These are phyloP conservation scores for Formica exsecta DNA, from an alignment of 1,140 invertebrate species.

Conservation along the genomic window DNA sequence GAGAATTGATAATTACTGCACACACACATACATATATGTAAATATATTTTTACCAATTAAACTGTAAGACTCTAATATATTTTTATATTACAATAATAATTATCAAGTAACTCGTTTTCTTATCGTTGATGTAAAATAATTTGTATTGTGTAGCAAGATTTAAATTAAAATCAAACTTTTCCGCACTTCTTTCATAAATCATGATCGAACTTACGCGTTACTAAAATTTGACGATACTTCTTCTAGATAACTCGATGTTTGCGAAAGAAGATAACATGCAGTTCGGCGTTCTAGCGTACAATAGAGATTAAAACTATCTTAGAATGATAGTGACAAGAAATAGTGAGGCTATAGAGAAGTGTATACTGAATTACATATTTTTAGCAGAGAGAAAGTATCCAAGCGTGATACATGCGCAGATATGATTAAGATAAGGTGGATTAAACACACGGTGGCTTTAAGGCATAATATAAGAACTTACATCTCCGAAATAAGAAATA, in stretches of 20 bases:
- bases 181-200: not conserved
- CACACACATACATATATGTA: not conserved
- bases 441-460: constrained; percentile 15
- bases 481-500: constrained; percentile 1
- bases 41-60: not conserved
- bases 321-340: constrained; percentile 5
- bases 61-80: not conserved
- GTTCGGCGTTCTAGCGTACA: not conserved
- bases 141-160: not conserved
- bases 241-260: constrained; percentile 46
- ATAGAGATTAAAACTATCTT: constrained; percentile 19
- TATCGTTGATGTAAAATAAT: constrained; percentile 12
- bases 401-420: not conserved
- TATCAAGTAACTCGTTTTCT: not conserved
- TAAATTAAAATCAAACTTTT: not conserved
- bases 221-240: constrained; percentile 23
- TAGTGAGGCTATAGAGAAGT: constrained; percentile 3
- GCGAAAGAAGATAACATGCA: constrained; percentile 51
- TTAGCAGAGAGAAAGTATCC: constrained; percentile 15
- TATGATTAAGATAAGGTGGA: constrained; percentile 2
- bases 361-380: not conserved
- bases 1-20: not conserved
- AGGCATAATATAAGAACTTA: constrained; percentile 12
- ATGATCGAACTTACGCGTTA: constrained; percentile 24
- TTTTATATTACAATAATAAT: constrained; percentile 12